Conservation (phyloP, 2,797 vertebrate species). For the Protosalanx chinensis region DNA sequence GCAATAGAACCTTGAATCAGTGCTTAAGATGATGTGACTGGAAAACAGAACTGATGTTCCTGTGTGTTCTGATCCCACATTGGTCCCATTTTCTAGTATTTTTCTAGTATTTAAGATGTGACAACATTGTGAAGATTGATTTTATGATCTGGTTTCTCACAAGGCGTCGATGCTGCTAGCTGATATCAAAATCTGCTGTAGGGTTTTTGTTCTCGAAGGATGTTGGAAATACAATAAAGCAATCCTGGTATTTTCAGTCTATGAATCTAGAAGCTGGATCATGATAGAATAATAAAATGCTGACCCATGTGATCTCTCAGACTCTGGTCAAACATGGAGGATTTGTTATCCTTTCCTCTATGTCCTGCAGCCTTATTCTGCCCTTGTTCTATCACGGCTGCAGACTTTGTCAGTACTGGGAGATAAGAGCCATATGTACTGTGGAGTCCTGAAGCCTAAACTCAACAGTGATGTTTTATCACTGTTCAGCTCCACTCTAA, state of each 20-base stretch:
- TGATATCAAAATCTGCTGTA: not conserved
- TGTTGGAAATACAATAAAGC: not conserved
- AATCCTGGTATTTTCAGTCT: not conserved
- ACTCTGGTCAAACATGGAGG: not conserved
- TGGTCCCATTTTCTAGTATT: not conserved
- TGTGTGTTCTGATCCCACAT: not conserved
- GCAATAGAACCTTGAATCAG: constrained; percentile 28
- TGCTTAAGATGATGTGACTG: constrained; percentile 24
- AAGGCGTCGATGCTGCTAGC: constrained; percentile 10
- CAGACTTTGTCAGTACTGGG: no score
- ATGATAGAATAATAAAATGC: no score
- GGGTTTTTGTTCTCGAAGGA: not conserved
- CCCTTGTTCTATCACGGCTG: no score
- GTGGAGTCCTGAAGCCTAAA: no score
- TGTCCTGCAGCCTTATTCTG: no score
- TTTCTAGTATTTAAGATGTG: constrained; percentile 1
- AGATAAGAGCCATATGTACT: no score
- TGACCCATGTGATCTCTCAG: not conserved
- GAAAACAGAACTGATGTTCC: constrained; percentile 6
- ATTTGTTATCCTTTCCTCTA: not conserved
- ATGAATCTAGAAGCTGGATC: not conserved
- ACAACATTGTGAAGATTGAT: not conserved
- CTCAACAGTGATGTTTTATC: no score
- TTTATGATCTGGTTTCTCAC: not conserved
- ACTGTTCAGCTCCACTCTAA: not conserved